Evolutionary conservation across 2,113 vertebrate genomes (phyloP), one percentile per base, ranked within the genome.

Genomic region (Dryoscopus gambensis): DNA sequence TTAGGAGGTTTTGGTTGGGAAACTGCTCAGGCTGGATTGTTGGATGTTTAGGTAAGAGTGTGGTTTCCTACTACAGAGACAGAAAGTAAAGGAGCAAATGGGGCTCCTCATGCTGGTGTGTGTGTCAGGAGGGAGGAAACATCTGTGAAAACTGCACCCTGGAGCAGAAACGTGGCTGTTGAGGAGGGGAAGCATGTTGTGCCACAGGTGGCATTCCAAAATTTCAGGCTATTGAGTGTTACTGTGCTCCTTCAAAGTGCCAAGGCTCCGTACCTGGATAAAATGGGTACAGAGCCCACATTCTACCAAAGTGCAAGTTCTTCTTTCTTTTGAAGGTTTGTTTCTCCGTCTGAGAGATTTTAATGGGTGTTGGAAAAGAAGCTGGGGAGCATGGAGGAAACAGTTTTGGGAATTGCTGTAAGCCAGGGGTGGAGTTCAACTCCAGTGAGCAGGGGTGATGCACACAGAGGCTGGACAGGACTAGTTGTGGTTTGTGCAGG

Each of bases 1-100:
- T 77, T 80, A 82, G 56, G 46, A 90, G 76, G 49, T 71, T 87
- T 77, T 89, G 50, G 7, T 64, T 10, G 20, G 67, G 85, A 89
- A 83, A 49, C 63, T 73, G 64, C 52, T 88, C 60, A 78, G 82
- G 65, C 70, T 89, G 81, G 62, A 81, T 55, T 68, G 68, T 73
- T 94, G 76, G 57, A 71, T 87, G 31, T 81, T 77, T 78, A 87
- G 88, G 37, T 93, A 75, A 83, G 83, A 94, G 35, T 68, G 44
- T 78, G 35, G 30, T 60, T 97, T 93, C 77, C 87, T 87, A 33
- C 47, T 95, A 11, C 2, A 23, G 22, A 82, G 56, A 22, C n/a
- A 65, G 83, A 87, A 71, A 83, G 69, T 49, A 59, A 59, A 84
- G 42, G 74, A 81, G 39, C 24, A 78, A 33, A 28, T 31, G 27